phyloP scores from a whole-genome alignment of 2,888 invertebrate genomes.

The Leucozona laternaria region DNA sequence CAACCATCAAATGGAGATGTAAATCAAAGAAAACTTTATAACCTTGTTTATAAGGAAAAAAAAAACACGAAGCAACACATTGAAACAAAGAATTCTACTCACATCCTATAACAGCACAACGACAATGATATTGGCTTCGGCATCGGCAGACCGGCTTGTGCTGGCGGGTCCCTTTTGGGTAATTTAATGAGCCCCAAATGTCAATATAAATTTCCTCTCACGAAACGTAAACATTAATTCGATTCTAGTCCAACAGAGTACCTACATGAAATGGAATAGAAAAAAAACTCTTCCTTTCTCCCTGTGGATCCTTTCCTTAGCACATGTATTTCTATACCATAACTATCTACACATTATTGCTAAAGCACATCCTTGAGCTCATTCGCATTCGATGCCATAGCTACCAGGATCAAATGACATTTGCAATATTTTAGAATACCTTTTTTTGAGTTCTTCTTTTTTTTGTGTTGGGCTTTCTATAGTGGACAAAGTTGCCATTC shows the following conservation, averaged over 20 bases:
- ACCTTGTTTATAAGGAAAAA: background rate
- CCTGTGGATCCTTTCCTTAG: slow-evolving; percentile 25
- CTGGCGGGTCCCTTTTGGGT: slow-evolving; percentile 52
- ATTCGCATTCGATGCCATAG: slow-evolving; percentile 70
- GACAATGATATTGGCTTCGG: slow-evolving; percentile 33
- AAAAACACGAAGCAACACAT: slow-evolving; percentile 20
- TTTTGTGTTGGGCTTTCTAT: background rate
- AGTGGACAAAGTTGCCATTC: background rate
- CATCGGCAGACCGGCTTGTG: slow-evolving; percentile 12
- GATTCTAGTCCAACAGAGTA: slow-evolving; percentile 56
- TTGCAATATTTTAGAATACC: slow-evolving; percentile 73
- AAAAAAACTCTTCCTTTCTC: slow-evolving; percentile 22
- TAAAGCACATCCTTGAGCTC: slow-evolving; percentile 57
- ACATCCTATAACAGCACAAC: slow-evolving; percentile 45
- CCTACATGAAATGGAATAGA: slow-evolving; percentile 28
- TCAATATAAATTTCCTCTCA: slow-evolving; percentile 74
- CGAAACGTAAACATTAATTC: slow-evolving; percentile 74
- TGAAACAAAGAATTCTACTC: slow-evolving; percentile 52
- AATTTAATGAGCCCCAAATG: slow-evolving; percentile 75
- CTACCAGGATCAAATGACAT: slow-evolving; percentile 70
- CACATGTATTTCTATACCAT: background rate
- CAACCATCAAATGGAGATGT: slow-evolving; percentile 43
- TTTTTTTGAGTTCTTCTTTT: slow-evolving; percentile 15
- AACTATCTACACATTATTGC: background rate
- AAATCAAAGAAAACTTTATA: slow-evolving; percentile 47